Evolutionary conservation across 2,113 vertebrate genomes (phyloP), one percentile per base, ranked within the genome.

Genomic region (Passer montanus): DNA sequence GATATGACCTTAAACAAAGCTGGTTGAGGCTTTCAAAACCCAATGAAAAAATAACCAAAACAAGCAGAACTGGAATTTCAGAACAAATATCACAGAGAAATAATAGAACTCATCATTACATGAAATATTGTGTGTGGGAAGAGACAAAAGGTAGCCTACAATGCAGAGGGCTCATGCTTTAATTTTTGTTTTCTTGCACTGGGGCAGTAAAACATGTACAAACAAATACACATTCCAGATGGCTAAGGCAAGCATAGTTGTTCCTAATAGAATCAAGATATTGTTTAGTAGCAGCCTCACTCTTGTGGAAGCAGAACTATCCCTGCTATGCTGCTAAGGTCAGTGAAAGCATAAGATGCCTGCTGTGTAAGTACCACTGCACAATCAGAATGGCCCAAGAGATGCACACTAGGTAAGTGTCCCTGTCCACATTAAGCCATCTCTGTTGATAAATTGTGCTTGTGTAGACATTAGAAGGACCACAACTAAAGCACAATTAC

Each of bases 151-250:
- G 10, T 82, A 87, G 44, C 52, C 28, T 64, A 63, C n/a, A 62
- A 73, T 18, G 30, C 22, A 70, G 22, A 74, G 19, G 16, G 70
- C 55, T 94, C 39, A 80, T 77, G 63, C 33, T 91, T 88, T 80
- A 83, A 74, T 93, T 94, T 88, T 86, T 93, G 75, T 79, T 94
- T 95, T 88, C 59, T 74, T 90, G 39, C 33, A 82, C 28, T 30
- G 58, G 67, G 74, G 52, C 84, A 95, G 43, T 52, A 75, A 96
- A 95, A 96, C 68, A 92, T 67, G 22, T 62, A 84, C 77, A 95
- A 96, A 95, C 91, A 97, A 92, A 93, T 27, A 66, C 62, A 81
- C 30, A 35, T 94, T 96, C 92, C 92, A 96, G 90, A 93, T 90
- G 84, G 91, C 73, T 87, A 81, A 83, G 53, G 30, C 70, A 88